Conservation (phyloP, 2,797 vertebrate species). For the Mallotus villosus region DNA sequence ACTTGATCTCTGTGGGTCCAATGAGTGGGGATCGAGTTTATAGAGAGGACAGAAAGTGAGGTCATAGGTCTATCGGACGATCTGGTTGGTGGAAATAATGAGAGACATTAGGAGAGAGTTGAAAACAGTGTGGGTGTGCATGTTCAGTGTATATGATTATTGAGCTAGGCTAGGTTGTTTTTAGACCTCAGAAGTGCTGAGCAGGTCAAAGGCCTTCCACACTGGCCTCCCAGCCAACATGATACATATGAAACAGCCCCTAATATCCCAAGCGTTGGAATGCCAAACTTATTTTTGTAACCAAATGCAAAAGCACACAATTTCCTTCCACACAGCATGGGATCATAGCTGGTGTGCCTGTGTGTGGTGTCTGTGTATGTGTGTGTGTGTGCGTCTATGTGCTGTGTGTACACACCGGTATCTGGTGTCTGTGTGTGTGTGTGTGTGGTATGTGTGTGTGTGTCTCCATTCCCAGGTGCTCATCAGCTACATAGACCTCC, state of each 20-base stretch:
- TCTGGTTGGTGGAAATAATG: not conserved
- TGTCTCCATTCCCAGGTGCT: constrained; percentile 76
- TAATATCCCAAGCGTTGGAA: not conserved
- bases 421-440: not conserved
- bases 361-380: too few relatives aligned
- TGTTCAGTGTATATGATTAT: constrained; percentile 5
- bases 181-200: constrained; percentile 13
- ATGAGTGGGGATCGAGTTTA: not conserved
- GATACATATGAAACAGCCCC: not conserved
- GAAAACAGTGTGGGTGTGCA: not conserved
- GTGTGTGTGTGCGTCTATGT: constrained; percentile 5
- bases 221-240: not conserved
- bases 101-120: not conserved
- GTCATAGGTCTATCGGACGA: not conserved
- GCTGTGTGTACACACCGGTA: too few relatives aligned
- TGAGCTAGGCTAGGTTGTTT: constrained; percentile 28
- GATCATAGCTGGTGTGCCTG: too few relatives aligned
- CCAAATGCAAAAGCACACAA: too few relatives aligned
- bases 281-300: not conserved
- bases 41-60: not conserved
- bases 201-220: not conserved
- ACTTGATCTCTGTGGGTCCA: not conserved
- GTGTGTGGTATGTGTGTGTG: constrained; percentile 26
- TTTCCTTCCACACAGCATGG: too few relatives aligned
- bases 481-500: constrained; percentile 95